phyloP scores from a whole-genome alignment of 2,113 vertebrate genomes.

The Elachura formosa region DNA sequence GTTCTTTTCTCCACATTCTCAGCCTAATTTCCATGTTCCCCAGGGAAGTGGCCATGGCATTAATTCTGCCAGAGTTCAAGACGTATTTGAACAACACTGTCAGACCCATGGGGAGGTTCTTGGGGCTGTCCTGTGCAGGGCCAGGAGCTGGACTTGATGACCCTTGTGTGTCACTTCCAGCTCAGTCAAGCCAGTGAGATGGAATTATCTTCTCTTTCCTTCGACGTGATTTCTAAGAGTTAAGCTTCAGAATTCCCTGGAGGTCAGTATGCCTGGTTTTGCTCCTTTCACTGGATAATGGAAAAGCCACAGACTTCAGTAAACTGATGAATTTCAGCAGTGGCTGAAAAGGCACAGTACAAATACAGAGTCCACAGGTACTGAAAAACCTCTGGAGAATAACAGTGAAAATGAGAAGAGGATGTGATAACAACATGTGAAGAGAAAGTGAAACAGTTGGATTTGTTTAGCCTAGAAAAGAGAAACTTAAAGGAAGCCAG shows the following conservation, averaged over 20 bases:
- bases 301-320: neutral
- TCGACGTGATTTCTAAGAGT: neutral
- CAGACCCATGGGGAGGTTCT: neutral
- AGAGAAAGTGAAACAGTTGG: neutral
- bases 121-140: neutral
- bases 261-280: neutral
- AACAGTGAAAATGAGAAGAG: slow-evolving; percentile 16
- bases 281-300: neutral
- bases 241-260: neutral
- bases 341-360: neutral
- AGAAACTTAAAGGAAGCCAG: neutral
- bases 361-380: neutral
- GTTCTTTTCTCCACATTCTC: neutral
- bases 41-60: neutral
- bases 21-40: neutral
- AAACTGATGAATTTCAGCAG: neutral
- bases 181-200: neutral
- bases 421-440: neutral
- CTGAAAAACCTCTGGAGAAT: neutral
- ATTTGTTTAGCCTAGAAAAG: slow-evolving; percentile 1
- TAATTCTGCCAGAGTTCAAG: neutral
- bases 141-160: neutral
- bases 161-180: neutral
- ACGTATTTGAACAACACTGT: neutral
- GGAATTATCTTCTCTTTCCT: neutral